Conservation (phyloP, 2,797 vertebrate species). For the Ispidina picta region DNA sequence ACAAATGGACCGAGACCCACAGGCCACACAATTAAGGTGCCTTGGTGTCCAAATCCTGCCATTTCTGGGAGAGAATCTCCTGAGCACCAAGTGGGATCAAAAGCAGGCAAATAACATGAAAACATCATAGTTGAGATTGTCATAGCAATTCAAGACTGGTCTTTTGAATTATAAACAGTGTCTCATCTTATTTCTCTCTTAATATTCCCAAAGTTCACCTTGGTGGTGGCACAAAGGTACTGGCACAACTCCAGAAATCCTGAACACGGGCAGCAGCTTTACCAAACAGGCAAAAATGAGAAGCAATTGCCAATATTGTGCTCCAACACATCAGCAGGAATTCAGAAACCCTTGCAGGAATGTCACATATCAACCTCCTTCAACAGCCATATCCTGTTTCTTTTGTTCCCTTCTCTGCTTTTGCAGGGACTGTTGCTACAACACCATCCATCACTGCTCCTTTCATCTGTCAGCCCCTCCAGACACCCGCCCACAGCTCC, state of each 20-base stretch:
- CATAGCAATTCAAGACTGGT: not conserved
- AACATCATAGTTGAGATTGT: not conserved
- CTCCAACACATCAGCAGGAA: constrained; percentile 5
- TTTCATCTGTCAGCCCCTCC: constrained; percentile 6
- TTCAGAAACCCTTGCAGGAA: constrained; percentile 29
- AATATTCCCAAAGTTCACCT: not conserved
- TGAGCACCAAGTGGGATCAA: not conserved
- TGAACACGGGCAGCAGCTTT: not conserved
- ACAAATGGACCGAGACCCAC: not conserved
- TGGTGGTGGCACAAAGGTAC: not conserved
- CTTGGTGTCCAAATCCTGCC: not conserved
- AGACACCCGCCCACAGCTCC: not conserved
- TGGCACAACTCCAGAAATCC: not conserved
- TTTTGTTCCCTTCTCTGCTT: constrained; percentile 55
- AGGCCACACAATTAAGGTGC: not conserved
- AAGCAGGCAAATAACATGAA: not conserved
- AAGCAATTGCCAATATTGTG: not conserved
- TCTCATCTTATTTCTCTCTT: not conserved
- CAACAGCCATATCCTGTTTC: constrained; percentile 50
- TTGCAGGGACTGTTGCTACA: constrained; percentile 51
- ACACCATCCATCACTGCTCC: constrained; percentile 32
- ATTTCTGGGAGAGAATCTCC: not conserved
- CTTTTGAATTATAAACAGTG: not conserved
- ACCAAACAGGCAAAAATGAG: not conserved
- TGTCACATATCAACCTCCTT: constrained; percentile 13